Conservation (phyloP, 2,888 invertebrate genomes). For the Achlya flavicornis region DNA sequence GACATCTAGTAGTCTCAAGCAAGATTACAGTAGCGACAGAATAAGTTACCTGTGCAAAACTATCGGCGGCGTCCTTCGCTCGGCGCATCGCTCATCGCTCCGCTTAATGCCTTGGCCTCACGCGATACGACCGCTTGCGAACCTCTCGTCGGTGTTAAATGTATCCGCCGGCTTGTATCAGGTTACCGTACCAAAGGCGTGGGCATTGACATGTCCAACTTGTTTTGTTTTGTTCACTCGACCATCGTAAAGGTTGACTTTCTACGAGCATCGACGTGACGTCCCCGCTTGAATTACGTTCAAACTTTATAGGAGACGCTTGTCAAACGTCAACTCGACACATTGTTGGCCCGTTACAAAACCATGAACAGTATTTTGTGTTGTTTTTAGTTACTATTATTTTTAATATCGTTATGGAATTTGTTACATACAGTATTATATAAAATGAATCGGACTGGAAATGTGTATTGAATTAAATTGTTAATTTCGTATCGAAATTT, state of each 20-base stretch:
- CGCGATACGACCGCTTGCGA: slow-evolving; percentile 58
- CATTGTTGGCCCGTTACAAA: slow-evolving; percentile 26
- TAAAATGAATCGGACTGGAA: not conserved
- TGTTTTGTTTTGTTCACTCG: slow-evolving; percentile 80
- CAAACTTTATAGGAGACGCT: slow-evolving; percentile 63
- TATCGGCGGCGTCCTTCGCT: slow-evolving; percentile 53
- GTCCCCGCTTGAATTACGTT: slow-evolving; percentile 68
- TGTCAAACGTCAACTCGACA: slow-evolving; percentile 66
- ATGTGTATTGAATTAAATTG: slow-evolving; percentile 46
- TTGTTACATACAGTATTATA: not conserved
- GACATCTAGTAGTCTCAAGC: slow-evolving; percentile 64
- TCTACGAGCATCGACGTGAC: slow-evolving; percentile 78
- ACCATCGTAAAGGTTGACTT: slow-evolving; percentile 78
- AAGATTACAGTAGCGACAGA: slow-evolving; percentile 57
- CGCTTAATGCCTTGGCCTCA: slow-evolving; percentile 53
- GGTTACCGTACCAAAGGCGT: slow-evolving; percentile 81
- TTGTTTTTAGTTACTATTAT: slow-evolving; percentile 28
- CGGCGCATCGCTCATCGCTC: slow-evolving; percentile 57
- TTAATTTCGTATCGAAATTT: slow-evolving; percentile 21
- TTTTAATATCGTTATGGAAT: not conserved
- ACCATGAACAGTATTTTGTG: slow-evolving; percentile 40
- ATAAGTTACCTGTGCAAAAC: slow-evolving; percentile 56
- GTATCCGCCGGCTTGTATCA: slow-evolving; percentile 79
- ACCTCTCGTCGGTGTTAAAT: slow-evolving; percentile 77
- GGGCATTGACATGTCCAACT: slow-evolving; percentile 82